These are phyloP conservation scores for Chaitophorus viminalis DNA, from an alignment of 2,888 invertebrate genomes.

Conservation along the genomic window DNA sequence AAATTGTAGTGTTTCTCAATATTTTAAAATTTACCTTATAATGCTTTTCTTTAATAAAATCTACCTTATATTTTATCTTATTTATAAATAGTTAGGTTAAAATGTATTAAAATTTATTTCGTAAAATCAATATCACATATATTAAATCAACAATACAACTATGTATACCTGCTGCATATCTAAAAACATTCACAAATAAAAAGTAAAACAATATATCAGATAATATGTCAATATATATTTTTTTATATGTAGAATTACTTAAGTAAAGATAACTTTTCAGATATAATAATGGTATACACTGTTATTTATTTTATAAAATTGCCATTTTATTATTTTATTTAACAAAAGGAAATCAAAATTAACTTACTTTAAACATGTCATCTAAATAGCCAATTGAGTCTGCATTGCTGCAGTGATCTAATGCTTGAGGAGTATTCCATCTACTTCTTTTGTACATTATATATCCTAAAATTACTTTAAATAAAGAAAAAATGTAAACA, in stretches of 20 bases:
- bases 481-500: conserved; percentile 10
- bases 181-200: neutral
- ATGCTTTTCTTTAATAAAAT: neutral
- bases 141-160: neutral
- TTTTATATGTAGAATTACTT: too few species aligned
- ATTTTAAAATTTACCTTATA: neutral
- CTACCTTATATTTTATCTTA: neutral
- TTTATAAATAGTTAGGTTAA: neutral
- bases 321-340: too few species aligned
- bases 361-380: conserved; percentile 74
- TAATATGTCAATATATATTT: too few species aligned
- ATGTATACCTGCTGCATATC: neutral
- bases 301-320: too few species aligned
- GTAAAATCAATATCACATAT: neutral
- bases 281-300: too few species aligned
- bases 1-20: neutral
- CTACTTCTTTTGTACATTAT: conserved; percentile 62
- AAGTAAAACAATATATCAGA: too few species aligned
- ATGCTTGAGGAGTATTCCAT: conserved; percentile 83
- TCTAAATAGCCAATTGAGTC: conserved; percentile 89
- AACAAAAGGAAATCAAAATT: conserved; percentile 57
- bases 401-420: conserved; percentile 84
- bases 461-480: conserved; percentile 51
- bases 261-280: too few species aligned
- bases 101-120: neutral